These are phyloP conservation scores for Leptoclinus maculatus DNA, from an alignment of 2,797 vertebrate genomes.

Conservation along the genomic window DNA sequence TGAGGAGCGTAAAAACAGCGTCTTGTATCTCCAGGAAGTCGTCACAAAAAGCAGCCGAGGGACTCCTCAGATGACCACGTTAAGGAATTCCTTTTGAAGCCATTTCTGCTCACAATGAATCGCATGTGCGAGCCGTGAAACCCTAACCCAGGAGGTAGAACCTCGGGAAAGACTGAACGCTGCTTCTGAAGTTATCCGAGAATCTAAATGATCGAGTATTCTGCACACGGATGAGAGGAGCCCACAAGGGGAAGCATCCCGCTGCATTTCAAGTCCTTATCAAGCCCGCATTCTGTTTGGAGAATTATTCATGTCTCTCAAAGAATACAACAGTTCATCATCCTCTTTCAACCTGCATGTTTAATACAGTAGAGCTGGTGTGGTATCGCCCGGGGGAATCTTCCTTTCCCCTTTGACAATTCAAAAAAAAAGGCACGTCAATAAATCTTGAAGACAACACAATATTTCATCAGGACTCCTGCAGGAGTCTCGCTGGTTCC, in stretches of 20 bases:
- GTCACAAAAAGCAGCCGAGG: constrained; percentile 26
- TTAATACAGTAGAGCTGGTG: constrained; percentile 13
- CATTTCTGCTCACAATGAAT: constrained; percentile 49
- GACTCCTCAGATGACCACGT: constrained; percentile 57
- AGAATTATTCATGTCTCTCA: constrained; percentile 64
- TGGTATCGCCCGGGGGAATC: neutral
- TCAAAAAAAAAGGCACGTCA: neutral
- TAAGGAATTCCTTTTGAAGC: constrained; percentile 73
- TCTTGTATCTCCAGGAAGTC: constrained; percentile 37
- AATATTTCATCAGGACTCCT: neutral
- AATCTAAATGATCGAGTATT: constrained; percentile 69
- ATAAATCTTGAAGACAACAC: constrained; percentile 20
- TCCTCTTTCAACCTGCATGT: constrained; percentile 39
- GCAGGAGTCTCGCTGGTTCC: neutral
- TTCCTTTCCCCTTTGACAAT: neutral
- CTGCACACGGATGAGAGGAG: constrained; percentile 36
- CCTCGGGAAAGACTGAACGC: constrained; percentile 35
- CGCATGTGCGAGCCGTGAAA: neutral
- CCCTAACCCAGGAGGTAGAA: constrained; percentile 58
- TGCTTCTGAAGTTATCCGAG: constrained; percentile 58
- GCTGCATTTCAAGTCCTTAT: constrained; percentile 37
- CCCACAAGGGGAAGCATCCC: constrained; percentile 23
- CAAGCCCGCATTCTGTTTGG: constrained; percentile 20
- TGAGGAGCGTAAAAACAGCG: neutral
- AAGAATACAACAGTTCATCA: constrained; percentile 44